Base-by-base conservation (phyloP, 2,113 vertebrate genomes). In the Solea solea region DNA sequence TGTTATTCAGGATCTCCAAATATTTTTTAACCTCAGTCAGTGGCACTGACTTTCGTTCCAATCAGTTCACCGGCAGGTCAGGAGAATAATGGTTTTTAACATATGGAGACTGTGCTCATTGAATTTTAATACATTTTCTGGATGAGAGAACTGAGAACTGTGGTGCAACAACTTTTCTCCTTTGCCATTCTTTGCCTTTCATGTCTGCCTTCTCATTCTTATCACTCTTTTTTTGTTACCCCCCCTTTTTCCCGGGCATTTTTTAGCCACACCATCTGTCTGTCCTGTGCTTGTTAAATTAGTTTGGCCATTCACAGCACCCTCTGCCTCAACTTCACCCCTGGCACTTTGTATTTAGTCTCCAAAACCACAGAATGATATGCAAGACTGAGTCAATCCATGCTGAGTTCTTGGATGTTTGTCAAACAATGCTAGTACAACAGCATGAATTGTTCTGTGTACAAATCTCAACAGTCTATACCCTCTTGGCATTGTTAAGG, bases 401-500 rank as follows among this genome's bases (percentile, higher is more conserved):
- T 44, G 72, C 73, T 4, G 13, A 82, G 66, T 82, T 83, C 74
- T 87, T 86, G 80, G 81, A 78, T 84, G 73, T 78, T 88, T 88
- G 79, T 80, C 79, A 86, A 78, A 83, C 70, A 85, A 58, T 65
- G 58, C 69, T 28, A 50, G 63, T 84, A 80, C 83, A 86, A 85
- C 79, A 62, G 59, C 61, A 55, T 76, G 86, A 86, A 83, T 85
- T 87, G 81, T 72, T 86, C 76, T 71, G 73, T 66, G 75, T 76
- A 56, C 78, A 75, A 70, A 76, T 84, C 80, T 80, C 80, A 72
- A 78, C 75, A 60, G 82, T 65, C 72, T 66, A 75, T 76, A 86
- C 84, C 75, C 89, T 84, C 73, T 87, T 87, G 86, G 85, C 86
- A 83, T 87, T 86, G 86, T 87, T 88, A 83, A 74, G 56, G 83